phyloP scores from a whole-genome alignment of 2,797 vertebrate species.

The Calcarius lapponicus region DNA sequence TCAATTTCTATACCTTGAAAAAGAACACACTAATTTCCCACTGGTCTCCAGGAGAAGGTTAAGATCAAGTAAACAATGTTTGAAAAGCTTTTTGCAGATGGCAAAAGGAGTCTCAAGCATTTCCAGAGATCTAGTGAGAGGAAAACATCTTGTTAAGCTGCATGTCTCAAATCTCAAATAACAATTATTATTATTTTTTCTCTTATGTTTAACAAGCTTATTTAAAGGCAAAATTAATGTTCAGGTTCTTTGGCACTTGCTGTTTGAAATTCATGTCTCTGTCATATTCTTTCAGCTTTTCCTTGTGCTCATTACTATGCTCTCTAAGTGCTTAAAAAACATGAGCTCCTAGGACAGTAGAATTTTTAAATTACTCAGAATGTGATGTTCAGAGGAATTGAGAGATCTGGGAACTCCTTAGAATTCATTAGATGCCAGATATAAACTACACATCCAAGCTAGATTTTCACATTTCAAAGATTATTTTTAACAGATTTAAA shows the following conservation, averaged over 20 bases:
- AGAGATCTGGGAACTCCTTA: not conserved
- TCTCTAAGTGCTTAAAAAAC: not conserved
- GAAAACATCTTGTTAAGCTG: conserved; percentile 9
- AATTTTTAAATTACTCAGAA: not conserved
- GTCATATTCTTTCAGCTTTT: not conserved
- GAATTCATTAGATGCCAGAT: conserved; percentile 10
- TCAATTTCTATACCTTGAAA: conserved; percentile 21
- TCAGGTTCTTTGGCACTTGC: not conserved
- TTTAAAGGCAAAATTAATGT: conserved; percentile 6
- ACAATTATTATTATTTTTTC: not conserved
- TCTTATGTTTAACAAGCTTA: not conserved
- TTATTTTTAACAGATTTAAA: not conserved
- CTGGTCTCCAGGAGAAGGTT: not conserved
- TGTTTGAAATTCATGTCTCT: conserved; percentile 18
- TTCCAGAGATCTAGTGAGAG: not conserved
- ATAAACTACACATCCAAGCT: not conserved
- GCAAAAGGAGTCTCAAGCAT: not conserved
- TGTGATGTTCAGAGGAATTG: not conserved
- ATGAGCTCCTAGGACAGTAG: conserved; percentile 2
- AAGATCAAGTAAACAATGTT: conserved; percentile 13
- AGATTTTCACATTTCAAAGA: not conserved
- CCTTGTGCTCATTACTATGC: not conserved
- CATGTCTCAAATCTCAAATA: not conserved
- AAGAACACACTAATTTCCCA: not conserved
- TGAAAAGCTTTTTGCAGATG: conserved; percentile 41